Conservation (phyloP, 1,140 invertebrate genomes). For the Achatina immaculata region DNA sequence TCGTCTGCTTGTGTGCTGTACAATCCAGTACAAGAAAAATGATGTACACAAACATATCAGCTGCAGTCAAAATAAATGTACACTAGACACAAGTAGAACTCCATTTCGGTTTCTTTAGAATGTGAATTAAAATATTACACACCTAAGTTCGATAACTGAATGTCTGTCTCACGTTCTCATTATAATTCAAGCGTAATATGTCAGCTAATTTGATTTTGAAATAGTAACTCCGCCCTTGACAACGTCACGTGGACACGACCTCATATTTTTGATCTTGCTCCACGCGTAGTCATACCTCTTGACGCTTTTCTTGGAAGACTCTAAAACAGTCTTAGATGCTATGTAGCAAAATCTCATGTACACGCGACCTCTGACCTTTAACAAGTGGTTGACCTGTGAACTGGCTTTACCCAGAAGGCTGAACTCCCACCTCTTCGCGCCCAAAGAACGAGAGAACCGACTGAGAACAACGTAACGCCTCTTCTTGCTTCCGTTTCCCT, state of each 20-base stretch:
- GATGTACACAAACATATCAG: no score
- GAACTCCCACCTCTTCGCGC: neutral
- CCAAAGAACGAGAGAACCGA: slow-evolving; percentile 18
- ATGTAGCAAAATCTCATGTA: neutral
- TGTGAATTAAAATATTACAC: no score
- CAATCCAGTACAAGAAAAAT: no score
- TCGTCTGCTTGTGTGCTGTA: no score
- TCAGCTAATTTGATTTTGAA: neutral
- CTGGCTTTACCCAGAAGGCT: neutral
- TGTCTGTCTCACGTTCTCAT: no score
- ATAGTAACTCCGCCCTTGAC: neutral
- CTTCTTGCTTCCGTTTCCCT: neutral
- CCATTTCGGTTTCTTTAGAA: no score
- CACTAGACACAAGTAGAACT: no score
- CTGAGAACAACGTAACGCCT: slow-evolving; percentile 20
- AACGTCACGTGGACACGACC: neutral
- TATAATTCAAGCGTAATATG: neutral
- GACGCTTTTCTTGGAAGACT: neutral
- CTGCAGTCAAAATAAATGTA: no score
- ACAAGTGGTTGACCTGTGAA: neutral
- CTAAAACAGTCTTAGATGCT: no score
- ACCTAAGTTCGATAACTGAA: no score
- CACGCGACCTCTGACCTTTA: neutral
- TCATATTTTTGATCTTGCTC: slow-evolving; percentile 10
- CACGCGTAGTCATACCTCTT: slow-evolving; percentile 32